A percentile compares a stretch with the other conserved stretches of the same genome.
phyloP scores from a whole-genome alignment of 2,888 invertebrate genomes.

The Bruchidius siliquastri region DNA sequence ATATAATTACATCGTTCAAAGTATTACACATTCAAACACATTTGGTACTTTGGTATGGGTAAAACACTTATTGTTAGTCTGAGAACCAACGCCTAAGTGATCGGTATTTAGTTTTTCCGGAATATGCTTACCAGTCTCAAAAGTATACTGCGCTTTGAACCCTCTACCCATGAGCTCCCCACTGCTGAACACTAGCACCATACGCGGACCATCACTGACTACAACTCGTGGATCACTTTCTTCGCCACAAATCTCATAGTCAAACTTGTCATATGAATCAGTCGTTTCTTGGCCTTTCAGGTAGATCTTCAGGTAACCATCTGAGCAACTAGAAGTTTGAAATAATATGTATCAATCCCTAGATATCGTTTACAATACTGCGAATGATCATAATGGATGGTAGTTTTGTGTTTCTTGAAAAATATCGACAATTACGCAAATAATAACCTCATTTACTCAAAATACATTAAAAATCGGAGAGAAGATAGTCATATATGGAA shows the following conservation, averaged over 20 bases:
- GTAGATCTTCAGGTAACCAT: conserved; percentile 87
- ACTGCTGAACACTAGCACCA: conserved; percentile 93
- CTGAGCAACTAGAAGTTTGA: conserved; percentile 63
- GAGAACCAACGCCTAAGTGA: neutral
- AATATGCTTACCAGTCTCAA: conserved; percentile 65
- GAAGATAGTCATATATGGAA: too few species aligned
- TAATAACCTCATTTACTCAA: too few species aligned
- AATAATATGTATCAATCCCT: neutral
- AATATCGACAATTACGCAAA: too few species aligned
- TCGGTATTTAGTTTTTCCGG: neutral
- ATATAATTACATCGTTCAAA: too few species aligned
- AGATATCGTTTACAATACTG: too few species aligned
- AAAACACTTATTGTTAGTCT: neutral
- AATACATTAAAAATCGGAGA: too few species aligned
- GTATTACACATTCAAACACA: neutral
- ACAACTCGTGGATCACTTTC: conserved; percentile 71
- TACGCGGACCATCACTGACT: conserved; percentile 85
- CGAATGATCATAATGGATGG: too few species aligned
- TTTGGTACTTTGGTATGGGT: neutral
- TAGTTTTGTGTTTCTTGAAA: too few species aligned
- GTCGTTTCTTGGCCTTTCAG: conserved; percentile 88
- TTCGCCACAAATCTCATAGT: conserved; percentile 87
- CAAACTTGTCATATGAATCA: conserved; percentile 90
- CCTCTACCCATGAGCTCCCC: conserved; percentile 87
- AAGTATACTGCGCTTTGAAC: conserved; percentile 83